Evolutionary conservation across 2,113 vertebrate genomes (phyloP).

Genomic region (Oxyruncus cristatus): DNA sequence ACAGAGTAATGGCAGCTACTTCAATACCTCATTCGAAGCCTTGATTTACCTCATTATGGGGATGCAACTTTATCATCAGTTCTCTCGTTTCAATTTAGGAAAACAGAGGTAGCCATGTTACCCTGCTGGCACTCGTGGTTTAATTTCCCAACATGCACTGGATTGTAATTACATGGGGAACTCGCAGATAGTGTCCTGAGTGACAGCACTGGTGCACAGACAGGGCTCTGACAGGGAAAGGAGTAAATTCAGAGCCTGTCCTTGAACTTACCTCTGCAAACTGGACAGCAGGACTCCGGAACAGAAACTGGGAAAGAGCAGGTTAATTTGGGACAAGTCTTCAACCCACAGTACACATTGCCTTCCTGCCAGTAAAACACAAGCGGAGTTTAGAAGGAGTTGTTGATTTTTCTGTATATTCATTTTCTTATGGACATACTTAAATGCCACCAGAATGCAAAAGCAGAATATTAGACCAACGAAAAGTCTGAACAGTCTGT

Average conservation of each 20-base stretch:
- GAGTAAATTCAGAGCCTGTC: background rate
- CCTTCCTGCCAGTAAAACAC: slow-evolving; percentile 75
- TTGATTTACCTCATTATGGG: background rate
- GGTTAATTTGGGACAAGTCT: slow-evolving; percentile 79
- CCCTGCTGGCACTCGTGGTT: background rate
- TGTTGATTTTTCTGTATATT: background rate
- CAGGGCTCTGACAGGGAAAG: background rate
- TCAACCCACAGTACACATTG: slow-evolving; percentile 80
- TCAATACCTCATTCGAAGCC: background rate
- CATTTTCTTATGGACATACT: background rate
- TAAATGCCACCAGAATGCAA: too few relatives aligned
- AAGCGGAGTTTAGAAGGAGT: background rate
- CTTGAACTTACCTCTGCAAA: slow-evolving; percentile 75
- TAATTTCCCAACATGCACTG: background rate
- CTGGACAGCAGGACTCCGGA: slow-evolving; percentile 77
- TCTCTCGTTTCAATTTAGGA: background rate
- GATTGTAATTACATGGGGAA: background rate
- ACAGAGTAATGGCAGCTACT: background rate
- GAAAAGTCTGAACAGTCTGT: background rate
- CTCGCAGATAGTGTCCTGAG: background rate
- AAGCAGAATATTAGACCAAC: background rate
- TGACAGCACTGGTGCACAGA: background rate
- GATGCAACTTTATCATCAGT: background rate
- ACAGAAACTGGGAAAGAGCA: slow-evolving; percentile 76
- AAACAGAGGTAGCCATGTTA: background rate